These are phyloP conservation scores for Isoperla grammatica DNA, from an alignment of 2,888 invertebrate genomes.

Conservation along the genomic window DNA sequence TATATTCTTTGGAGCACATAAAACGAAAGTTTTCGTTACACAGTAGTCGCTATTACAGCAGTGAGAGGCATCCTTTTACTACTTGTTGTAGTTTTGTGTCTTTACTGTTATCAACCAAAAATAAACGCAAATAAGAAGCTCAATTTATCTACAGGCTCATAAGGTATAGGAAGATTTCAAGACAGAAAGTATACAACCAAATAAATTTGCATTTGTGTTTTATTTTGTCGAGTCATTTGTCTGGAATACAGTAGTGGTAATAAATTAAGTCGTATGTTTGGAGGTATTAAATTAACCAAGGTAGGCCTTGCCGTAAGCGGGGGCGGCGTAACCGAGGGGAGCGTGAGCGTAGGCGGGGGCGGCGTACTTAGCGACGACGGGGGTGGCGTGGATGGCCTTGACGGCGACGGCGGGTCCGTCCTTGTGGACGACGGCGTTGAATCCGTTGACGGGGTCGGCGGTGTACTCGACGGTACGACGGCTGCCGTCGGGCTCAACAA, in stretches of 20 bases:
- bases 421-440: constrained; percentile 22
- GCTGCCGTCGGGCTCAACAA: constrained; percentile 19
- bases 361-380: background rate
- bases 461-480: constrained; percentile 20
- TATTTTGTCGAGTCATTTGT: constrained; percentile 4
- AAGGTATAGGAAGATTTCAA: too few species aligned
- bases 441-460: constrained; percentile 21
- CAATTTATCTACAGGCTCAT: too few species aligned
- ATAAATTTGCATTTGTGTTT: constrained; percentile 7
- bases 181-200: too few species aligned
- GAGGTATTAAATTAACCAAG: constrained; percentile 13
- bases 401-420: constrained; percentile 16
- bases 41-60: too few species aligned
- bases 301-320: constrained; percentile 13
- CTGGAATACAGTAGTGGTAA: background rate
- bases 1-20: too few species aligned
- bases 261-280: constrained; percentile 1
- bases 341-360: constrained; percentile 13
- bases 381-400: constrained; percentile 6
- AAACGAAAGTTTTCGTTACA: too few species aligned
- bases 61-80: too few species aligned
- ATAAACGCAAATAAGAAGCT: too few species aligned
- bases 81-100: too few species aligned
- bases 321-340: constrained; percentile 15
- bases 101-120: too few species aligned